These are phyloP conservation scores for Eurosta solidaginis DNA, from an alignment of 1,140 invertebrate genomes.

Conservation along the genomic window DNA sequence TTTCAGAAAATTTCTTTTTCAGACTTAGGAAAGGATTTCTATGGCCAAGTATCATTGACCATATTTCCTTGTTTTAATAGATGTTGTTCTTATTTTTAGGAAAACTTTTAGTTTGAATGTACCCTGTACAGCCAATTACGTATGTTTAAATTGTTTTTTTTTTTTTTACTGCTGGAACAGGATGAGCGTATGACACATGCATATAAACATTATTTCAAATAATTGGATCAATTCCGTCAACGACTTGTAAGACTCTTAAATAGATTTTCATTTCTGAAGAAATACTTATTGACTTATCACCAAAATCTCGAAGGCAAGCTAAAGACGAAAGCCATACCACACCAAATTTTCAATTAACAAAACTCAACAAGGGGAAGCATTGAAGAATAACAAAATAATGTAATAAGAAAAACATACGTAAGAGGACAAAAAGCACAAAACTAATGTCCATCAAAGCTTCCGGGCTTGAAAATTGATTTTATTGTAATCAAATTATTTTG, in stretches of 20 bases:
- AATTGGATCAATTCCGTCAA: background rate
- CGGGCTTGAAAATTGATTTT: slow-evolving; percentile 29
- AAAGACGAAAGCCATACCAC: background rate
- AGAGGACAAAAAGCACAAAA: slow-evolving; percentile 8
- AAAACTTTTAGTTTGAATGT: too few relatives aligned
- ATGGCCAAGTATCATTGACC: too few relatives aligned
- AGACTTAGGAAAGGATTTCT: too few relatives aligned
- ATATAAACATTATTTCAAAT: too few relatives aligned
- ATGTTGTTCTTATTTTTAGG: too few relatives aligned
- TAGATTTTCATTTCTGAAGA: background rate
- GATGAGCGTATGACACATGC: too few relatives aligned
- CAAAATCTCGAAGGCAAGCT: background rate
- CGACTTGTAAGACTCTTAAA: background rate
- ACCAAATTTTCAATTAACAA: slow-evolving; percentile 18
- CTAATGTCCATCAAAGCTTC: slow-evolving; percentile 5
- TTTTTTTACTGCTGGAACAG: too few relatives aligned
- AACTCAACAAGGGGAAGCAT: background rate
- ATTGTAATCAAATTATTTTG: slow-evolving; percentile 25
- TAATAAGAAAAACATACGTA: background rate
- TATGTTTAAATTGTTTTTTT: too few relatives aligned
- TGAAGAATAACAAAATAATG: background rate
- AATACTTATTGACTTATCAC: background rate
- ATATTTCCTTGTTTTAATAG: too few relatives aligned
- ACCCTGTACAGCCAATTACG: too few relatives aligned
- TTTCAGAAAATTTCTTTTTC: too few relatives aligned